Base-by-base conservation (phyloP, 2,888 invertebrate species). In the Prosopocoilus inquinatus region DNA sequence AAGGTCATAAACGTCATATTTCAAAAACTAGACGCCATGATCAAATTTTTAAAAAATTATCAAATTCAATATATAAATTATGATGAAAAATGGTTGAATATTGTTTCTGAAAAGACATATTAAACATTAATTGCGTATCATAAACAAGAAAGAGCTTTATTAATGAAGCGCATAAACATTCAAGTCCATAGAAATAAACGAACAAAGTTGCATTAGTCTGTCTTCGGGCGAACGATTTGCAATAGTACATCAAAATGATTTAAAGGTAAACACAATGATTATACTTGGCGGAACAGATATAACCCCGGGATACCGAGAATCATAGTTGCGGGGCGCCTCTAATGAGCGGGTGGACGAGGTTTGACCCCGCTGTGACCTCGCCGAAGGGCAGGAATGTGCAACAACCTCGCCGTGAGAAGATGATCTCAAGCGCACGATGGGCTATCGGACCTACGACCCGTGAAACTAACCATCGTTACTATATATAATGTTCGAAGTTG, bases 381-480 rank as follows among this genome's bases (percentile, higher is more conserved):
- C 55, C 46, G 45, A 50, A 41, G 50, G 50, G 47, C 44, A 55
- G 50, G 55, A 55, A 55, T 55, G 55, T 38, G 55, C 53, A 51
- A 46, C 59, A 57, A 46, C 47, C 53, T 50, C 54, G 56, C 56
- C 59, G 59, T 59, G 59, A 59, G 59, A 59, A 52, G 51, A 52
- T 52, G 51, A 52, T 52, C 45, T 52, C 45, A 36, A 45, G 38
- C 38, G 16, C 39, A 36, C 38, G 38, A 28, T 41, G 41, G 41
- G 41, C 41, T 38, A 38, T 38, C 38, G 41, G 16, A 41, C 41
- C n/a, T 41, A 41, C 41, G 41, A 41, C 41, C 41, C 15, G 41
- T 41, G n/a, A 41, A 41, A 41, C 41, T 41, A 41, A 41, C 41
- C 41, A 41, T 41, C 41, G 16, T 41, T 41, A 41, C 41, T 41